These are phyloP conservation scores for Nilaparvata lugens DNA, from an alignment of 1,140 invertebrate genomes.

Conservation along the genomic window DNA sequence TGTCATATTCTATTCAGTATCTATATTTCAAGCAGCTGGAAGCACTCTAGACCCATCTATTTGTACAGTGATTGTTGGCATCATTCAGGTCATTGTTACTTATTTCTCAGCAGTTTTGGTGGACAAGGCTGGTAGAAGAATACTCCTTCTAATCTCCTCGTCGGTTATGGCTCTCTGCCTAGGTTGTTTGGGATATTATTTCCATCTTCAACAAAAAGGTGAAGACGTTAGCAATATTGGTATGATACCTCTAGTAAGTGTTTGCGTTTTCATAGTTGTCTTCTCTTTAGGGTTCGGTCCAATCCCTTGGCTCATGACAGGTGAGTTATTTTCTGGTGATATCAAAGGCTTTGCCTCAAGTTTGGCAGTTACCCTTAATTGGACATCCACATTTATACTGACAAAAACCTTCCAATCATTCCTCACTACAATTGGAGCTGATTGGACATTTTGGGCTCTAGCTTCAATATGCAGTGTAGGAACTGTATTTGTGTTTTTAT, in stretches of 20 bases:
- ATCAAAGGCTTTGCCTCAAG: conserved; percentile 66
- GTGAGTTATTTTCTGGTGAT: conserved; percentile 66
- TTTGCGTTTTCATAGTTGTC: conserved; percentile 42
- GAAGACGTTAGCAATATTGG: conserved; percentile 37
- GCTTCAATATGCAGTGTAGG: conserved; percentile 59
- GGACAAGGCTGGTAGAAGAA: conserved; percentile 39
- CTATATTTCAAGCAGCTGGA: conserved; percentile 59
- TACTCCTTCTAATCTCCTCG: conserved; percentile 42
- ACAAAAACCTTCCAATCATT: conserved; percentile 65
- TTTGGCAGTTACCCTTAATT: conserved; percentile 67
- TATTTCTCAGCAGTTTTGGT: conserved; percentile 37
- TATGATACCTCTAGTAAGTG: conserved; percentile 55
- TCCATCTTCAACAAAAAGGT: conserved; percentile 21
- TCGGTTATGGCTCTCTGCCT: conserved; percentile 38
- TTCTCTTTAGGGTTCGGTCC: conserved; percentile 56
- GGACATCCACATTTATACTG: conserved; percentile 73
- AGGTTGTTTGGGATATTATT: conserved; percentile 30
- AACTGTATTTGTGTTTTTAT: conserved; percentile 59
- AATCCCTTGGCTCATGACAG: conserved; percentile 74
- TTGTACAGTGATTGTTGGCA: conserved; percentile 26
- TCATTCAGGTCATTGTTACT: conserved; percentile 38
- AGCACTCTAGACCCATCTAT: conserved; percentile 38
- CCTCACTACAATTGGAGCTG: conserved; percentile 48
- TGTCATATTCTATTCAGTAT: conserved; percentile 66
- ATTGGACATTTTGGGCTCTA: conserved; percentile 78